Conservation (phyloP, 2,888 invertebrate species). For the Dasysyrphus tricinctus region DNA sequence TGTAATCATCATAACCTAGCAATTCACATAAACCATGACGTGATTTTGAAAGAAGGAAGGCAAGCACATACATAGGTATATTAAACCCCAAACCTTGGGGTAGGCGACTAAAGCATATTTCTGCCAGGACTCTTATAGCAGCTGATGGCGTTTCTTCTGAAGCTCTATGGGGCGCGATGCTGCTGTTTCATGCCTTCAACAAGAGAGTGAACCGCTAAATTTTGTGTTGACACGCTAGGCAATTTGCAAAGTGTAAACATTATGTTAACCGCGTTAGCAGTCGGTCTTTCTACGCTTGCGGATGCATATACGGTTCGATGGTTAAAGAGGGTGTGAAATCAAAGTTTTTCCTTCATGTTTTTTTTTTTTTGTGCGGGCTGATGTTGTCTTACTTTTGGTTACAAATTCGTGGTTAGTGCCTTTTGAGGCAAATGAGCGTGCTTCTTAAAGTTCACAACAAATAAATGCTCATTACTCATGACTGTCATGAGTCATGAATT, state of each 20-base stretch:
- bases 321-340: conserved; percentile 50
- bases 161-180: conserved; percentile 20
- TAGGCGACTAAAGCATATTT: conserved; percentile 32
- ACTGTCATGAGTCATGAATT: background rate
- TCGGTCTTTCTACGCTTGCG: background rate
- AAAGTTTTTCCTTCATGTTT: conserved; percentile 4
- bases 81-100: conserved; percentile 60
- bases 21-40: conserved; percentile 45
- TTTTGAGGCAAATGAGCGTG: background rate
- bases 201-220: conserved; percentile 76
- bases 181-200: conserved; percentile 22
- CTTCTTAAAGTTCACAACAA: background rate
- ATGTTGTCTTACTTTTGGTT: background rate
- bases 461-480: background rate
- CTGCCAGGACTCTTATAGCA: conserved; percentile 16
- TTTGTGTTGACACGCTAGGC: conserved; percentile 82
- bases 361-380: background rate
- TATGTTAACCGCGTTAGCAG: conserved; percentile 77
- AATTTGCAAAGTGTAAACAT: conserved; percentile 81
- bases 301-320: conserved; percentile 47
- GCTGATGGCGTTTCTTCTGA: conserved; percentile 25
- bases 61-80: conserved; percentile 16
- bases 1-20: conserved; percentile 30
- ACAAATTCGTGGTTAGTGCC: background rate
- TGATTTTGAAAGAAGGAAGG: conserved; percentile 15